phyloP scores from a whole-genome alignment of 2,888 invertebrate genomes.

The Clitarchus hookeri region DNA sequence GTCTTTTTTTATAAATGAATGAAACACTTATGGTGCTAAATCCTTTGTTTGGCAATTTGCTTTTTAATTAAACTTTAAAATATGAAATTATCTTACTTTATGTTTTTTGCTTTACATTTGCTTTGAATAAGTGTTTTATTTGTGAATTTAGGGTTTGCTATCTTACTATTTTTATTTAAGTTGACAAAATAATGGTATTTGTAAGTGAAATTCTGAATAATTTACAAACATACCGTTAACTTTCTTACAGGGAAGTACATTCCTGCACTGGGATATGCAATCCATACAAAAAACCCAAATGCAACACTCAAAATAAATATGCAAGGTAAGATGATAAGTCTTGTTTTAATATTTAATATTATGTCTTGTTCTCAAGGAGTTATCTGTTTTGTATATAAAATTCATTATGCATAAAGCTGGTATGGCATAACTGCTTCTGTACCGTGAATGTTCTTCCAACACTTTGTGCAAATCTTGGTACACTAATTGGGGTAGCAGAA shows the following conservation, averaged over 20 bases:
- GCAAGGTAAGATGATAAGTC: constrained; percentile 56
- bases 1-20: background rate
- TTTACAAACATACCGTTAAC: background rate
- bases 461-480: no score
- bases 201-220: background rate
- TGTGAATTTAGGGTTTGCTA: background rate
- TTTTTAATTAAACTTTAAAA: constrained; percentile 20
- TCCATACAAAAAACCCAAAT: constrained; percentile 56
- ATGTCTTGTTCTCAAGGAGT: background rate
- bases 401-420: no score
- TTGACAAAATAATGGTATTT: background rate
- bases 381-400: no score
- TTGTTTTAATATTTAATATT: background rate
- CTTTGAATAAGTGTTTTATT: background rate
- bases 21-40: background rate
- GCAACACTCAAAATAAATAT: constrained; percentile 70
- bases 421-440: no score
- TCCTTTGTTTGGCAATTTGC: background rate
- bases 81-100: background rate
- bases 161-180: background rate
- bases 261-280: constrained; percentile 35
- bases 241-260: constrained; percentile 36
- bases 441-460: no score
- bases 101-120: background rate
- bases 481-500: no score